Evolutionary conservation across 1,140 invertebrate species (phyloP).

Genomic region (Euwallacea similis): DNA sequence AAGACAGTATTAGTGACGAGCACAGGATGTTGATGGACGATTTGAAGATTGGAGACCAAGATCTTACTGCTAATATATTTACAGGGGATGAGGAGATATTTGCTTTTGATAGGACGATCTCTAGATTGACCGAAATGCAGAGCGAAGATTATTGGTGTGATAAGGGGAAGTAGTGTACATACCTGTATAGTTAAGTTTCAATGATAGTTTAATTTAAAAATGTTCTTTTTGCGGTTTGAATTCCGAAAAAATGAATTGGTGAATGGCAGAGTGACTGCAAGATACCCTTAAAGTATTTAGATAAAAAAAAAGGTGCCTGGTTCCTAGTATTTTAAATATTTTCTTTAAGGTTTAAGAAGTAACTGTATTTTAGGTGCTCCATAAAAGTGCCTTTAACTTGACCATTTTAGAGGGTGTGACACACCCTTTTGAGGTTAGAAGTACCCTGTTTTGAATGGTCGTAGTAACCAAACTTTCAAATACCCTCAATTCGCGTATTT

Average conservation of each 20-base stretch:
- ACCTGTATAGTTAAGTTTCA: not conserved
- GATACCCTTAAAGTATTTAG: too few relatives aligned
- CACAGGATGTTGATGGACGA: conserved; percentile 92
- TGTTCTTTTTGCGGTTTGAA: not conserved
- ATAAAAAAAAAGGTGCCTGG: too few relatives aligned
- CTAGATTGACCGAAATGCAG: conserved; percentile 93
- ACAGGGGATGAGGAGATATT: conserved; percentile 97
- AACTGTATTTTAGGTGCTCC: too few relatives aligned
- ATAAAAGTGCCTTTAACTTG: too few relatives aligned
- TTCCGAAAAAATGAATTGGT: not conserved
- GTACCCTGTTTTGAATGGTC: too few relatives aligned
- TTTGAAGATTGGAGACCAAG: conserved; percentile 68
- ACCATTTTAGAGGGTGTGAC: too few relatives aligned
- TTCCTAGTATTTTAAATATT: too few relatives aligned
- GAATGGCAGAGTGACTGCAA: too few relatives aligned
- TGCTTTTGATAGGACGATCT: conserved; percentile 92
- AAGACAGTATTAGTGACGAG: conserved; percentile 66
- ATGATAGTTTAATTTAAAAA: not conserved
- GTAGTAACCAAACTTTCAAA: too few relatives aligned
- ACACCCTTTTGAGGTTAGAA: too few relatives aligned
- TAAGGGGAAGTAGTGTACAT: conserved; percentile 23
- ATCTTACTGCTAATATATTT: conserved; percentile 85
- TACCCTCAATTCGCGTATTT: too few relatives aligned
- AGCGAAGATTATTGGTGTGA: conserved; percentile 83
- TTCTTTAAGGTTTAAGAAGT: too few relatives aligned